Evolutionary conservation across 2,888 invertebrate genomes (phyloP).

Genomic region (Melangyna quadrimaculata): DNA sequence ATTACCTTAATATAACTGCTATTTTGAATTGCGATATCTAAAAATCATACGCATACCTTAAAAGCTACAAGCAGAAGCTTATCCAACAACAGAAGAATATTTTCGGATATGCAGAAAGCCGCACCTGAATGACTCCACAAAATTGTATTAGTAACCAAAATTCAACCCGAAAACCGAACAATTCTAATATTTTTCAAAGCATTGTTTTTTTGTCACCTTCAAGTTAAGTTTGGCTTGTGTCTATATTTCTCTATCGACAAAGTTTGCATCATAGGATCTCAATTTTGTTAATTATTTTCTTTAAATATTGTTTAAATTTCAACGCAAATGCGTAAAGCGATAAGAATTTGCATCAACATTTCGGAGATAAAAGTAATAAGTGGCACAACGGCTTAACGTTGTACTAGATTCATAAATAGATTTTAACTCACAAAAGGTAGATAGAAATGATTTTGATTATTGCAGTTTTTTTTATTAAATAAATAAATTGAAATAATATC

Average conservation of each 20-base stretch:
- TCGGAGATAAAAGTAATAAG: constrained; percentile 6
- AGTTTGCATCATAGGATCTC: background rate
- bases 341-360: background rate
- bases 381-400: background rate
- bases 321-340: background rate
- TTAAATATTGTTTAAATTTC: background rate
- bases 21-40: no score
- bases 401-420: background rate
- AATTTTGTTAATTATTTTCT: background rate
- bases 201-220: no score
- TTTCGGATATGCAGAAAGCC: no score
- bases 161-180: no score
- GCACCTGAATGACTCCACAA: no score
- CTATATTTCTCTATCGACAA: no score
- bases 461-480: background rate
- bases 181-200: no score
- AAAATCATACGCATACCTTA: no score
- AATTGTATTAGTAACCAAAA: no score
- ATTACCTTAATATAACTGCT: no score
- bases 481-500: background rate
- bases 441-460: background rate
- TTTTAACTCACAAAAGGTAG: background rate
- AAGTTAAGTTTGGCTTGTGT: background rate
- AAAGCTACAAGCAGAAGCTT: no score
- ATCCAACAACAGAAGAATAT: no score